Evolutionary conservation across 2,113 vertebrate species (phyloP).

Genomic region (Anseranas semipalmata): DNA sequence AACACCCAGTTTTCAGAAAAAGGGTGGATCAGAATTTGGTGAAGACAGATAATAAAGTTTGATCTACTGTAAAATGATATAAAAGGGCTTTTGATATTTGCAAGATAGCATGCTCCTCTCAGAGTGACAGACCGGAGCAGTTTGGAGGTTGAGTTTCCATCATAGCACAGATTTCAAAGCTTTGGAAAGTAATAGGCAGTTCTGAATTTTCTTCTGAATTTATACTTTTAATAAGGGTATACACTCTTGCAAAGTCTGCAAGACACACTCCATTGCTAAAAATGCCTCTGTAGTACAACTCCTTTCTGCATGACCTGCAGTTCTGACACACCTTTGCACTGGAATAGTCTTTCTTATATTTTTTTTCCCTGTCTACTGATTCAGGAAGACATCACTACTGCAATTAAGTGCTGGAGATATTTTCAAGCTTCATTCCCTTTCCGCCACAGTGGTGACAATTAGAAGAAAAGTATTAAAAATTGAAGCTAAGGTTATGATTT

Average conservation of each 20-base stretch:
- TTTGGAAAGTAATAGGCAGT: not conserved
- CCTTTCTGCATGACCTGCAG: not conserved
- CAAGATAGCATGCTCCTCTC: rapidly evolving
- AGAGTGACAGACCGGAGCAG: not conserved
- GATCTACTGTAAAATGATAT: not conserved
- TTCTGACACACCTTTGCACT: not conserved
- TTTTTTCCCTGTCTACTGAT: not conserved
- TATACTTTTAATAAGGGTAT: not conserved
- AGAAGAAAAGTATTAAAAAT: not conserved
- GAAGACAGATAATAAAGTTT: not conserved
- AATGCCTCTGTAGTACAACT: not conserved
- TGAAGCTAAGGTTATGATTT: not conserved
- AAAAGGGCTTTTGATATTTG: not conserved
- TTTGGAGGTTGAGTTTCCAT: not conserved
- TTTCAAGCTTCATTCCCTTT: not conserved
- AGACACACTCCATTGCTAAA: not conserved
- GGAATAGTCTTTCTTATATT: not conserved
- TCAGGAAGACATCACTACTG: not conserved
- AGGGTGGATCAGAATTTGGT: not conserved
- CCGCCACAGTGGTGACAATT: not conserved
- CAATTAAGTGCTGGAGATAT: not conserved
- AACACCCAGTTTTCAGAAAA: not conserved
- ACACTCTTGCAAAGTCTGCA: not conserved
- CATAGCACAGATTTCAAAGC: not conserved
- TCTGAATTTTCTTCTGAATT: not conserved